Conservation (phyloP, 2,113 vertebrate species). For the Ovibos moschatus region DNA sequence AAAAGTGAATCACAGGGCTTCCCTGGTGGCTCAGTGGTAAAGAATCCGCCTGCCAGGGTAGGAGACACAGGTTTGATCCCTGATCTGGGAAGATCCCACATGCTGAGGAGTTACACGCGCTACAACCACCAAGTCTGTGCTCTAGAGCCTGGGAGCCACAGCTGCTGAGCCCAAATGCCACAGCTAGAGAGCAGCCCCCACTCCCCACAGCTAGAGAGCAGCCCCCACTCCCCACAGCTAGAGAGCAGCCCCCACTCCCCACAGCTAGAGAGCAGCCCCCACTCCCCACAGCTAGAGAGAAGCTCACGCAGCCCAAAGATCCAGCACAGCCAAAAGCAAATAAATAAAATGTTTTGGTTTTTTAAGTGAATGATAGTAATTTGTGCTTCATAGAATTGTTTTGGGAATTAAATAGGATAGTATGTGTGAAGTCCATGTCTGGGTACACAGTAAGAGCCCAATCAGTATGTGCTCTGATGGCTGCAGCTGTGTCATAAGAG, state of each 20-base stretch:
- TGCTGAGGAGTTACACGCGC: rapidly evolving
- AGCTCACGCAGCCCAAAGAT: not conserved
- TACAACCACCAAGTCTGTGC: not conserved
- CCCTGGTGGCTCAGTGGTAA: not conserved
- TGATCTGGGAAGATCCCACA: not conserved
- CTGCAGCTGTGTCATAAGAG: not conserved
- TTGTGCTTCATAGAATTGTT: too few relatives aligned
- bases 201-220: not conserved
- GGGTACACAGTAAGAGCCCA: not conserved
- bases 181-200: not conserved
- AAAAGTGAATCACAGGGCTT: not conserved
- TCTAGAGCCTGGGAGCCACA: not conserved
- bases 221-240: not conserved
- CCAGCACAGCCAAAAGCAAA: not conserved
- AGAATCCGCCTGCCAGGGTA: not conserved
- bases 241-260: not conserved
- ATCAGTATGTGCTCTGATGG: rapidly evolving
- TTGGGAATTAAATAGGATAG: not conserved
- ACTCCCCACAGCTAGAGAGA: not conserved
- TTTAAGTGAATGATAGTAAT: not conserved
- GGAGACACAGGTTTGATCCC: not conserved
- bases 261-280: not conserved
- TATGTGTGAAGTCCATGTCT: not conserved
- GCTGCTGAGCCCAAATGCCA: not conserved
- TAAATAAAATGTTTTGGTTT: not conserved